phyloP scores from a whole-genome alignment of 1,140 invertebrate species.

The Temnothorax longispinosus region DNA sequence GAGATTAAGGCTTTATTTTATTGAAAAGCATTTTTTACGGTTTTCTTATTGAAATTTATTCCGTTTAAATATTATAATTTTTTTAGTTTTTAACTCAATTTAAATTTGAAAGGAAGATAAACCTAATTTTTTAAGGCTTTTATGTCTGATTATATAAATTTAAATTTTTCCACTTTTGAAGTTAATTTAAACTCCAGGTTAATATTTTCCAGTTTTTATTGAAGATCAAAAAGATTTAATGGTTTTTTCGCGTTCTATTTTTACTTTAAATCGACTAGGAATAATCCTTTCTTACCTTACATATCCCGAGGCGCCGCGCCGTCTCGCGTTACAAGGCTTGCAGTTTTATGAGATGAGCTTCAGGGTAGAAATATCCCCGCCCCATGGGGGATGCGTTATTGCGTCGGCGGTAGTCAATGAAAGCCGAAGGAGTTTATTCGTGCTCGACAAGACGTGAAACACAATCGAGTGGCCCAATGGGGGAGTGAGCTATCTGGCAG shows the following conservation, averaged over 20 bases:
- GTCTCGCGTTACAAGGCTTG: conserved; percentile 33
- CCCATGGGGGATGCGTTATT: conserved; percentile 28
- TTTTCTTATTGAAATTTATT: background rate
- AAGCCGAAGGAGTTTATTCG: conserved; percentile 29
- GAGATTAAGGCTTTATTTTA: background rate
- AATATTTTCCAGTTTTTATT: conserved; percentile 9
- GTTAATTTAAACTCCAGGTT: conserved; percentile 18
- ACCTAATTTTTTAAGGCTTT: background rate
- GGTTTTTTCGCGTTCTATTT: background rate
- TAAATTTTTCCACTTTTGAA: background rate
- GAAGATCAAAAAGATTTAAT: background rate
- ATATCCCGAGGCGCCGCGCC: conserved; percentile 14
- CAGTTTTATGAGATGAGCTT: conserved; percentile 45
- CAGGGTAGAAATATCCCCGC: background rate
- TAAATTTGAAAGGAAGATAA: background rate
- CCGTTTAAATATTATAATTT: background rate
- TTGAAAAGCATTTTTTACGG: background rate
- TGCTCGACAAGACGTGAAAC: conserved; percentile 12
- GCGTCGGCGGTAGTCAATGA: conserved; percentile 39
- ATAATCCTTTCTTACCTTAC: conserved; percentile 23
- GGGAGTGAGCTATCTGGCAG: background rate
- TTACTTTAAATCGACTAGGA: conserved; percentile 20
- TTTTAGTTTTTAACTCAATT: background rate
- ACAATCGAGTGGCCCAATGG: conserved; percentile 17
- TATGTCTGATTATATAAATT: background rate